A percentile compares a stretch with the other conserved stretches of the same genome.
Conservation (phyloP, 2,888 invertebrate species). For the Allygus modestus region DNA sequence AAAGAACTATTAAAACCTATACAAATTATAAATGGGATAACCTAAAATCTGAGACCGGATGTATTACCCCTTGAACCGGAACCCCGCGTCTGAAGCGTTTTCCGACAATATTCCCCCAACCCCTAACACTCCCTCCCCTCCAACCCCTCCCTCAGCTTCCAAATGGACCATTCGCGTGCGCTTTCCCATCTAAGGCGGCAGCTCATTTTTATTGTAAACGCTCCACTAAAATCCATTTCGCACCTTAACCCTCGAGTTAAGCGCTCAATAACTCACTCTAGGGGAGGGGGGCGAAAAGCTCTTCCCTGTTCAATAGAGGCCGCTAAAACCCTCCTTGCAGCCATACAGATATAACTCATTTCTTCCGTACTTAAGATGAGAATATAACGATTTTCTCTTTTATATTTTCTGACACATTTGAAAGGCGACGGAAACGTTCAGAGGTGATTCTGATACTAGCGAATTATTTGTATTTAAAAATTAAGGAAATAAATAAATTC, state of each 20-base stretch:
- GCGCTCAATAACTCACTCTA: slow-evolving; percentile 46
- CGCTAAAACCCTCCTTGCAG: slow-evolving; percentile 18
- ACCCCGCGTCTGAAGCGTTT: slow-evolving; percentile 7
- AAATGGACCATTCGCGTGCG: slow-evolving; percentile 58
- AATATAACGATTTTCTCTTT: slow-evolving; percentile 1
- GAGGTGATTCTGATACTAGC: too few relatives aligned
- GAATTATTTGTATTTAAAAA: too few relatives aligned
- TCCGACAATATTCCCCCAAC: not conserved
- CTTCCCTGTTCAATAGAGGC: slow-evolving; percentile 24
- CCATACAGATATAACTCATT: slow-evolving; percentile 15
- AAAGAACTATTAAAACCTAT: too few relatives aligned
- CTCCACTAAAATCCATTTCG: slow-evolving; percentile 64
- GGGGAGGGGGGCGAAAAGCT: slow-evolving; percentile 6
- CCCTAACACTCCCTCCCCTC: not conserved
- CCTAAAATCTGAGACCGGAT: not conserved
- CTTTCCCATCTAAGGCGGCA: slow-evolving; percentile 38
- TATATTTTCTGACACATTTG: not conserved
- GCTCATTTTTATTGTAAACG: slow-evolving; percentile 64
- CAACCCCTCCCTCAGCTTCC: slow-evolving; percentile 25
- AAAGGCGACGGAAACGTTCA: not conserved
- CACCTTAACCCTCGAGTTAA: slow-evolving; percentile 54
- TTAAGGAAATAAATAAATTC: too few relatives aligned
- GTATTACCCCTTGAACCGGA: slow-evolving; percentile 1
- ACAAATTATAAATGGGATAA: not conserved
- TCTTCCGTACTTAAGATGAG: not conserved